Percentiles rank a stretch among this genome's conserved stretches.
Evolutionary conservation across 1,140 invertebrate species (phyloP).

Genomic region (Cydia pomonella): DNA sequence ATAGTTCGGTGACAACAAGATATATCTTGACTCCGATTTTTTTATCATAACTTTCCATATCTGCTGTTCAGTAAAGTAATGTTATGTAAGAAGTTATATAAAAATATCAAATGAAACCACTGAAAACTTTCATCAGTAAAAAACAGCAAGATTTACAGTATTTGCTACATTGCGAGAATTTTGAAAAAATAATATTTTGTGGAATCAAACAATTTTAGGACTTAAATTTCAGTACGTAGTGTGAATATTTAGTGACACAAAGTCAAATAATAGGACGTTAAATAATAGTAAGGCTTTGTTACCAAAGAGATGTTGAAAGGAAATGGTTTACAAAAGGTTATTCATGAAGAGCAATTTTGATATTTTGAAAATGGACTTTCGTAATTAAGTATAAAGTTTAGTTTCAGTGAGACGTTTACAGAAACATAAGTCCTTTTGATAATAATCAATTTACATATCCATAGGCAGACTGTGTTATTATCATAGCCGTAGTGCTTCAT

Average conservation of each 20-base stretch:
- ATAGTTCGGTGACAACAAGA: background rate
- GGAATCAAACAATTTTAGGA: background rate
- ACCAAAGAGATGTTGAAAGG: background rate
- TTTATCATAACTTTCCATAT: background rate
- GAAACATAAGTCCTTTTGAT: background rate
- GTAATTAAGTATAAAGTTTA: background rate
- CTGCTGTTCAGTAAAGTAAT: too few relatives aligned
- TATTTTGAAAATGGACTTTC: background rate
- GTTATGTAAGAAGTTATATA: too few relatives aligned
- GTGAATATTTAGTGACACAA: background rate
- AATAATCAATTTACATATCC: background rate
- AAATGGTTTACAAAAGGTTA: background rate
- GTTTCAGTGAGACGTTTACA: background rate
- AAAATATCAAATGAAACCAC: too few relatives aligned
- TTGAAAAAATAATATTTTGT: too few relatives aligned
- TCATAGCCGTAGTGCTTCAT: constrained; percentile 39
- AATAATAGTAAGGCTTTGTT: background rate
- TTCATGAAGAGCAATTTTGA: background rate
- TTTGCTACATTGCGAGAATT: too few relatives aligned
- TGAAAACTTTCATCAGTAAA: too few relatives aligned
- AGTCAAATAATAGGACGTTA: background rate
- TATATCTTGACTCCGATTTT: background rate
- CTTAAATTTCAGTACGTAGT: too few relatives aligned
- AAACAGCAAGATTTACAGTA: too few relatives aligned
- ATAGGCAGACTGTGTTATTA: constrained; percentile 36